Base-by-base conservation (phyloP, 2,888 invertebrate genomes). In the Isotomurus palustris region DNA sequence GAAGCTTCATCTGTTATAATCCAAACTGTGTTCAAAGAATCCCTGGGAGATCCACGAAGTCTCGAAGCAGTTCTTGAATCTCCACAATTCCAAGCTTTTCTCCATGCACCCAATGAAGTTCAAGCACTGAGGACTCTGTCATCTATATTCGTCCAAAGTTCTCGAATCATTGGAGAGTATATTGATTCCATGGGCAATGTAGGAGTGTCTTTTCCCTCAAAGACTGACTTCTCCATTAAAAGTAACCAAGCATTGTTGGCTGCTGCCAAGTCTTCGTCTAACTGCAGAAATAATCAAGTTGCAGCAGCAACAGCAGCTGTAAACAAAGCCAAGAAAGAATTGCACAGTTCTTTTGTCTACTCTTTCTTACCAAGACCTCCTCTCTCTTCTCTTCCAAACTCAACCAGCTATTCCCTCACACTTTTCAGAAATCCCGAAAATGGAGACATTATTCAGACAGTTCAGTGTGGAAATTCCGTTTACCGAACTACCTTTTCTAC, bases 71-170 rank as follows among this genome's bases (percentile, higher is more conserved):
- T 58, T 12, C 21, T 44, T 5, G 21, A 24, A 25, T 45, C 27
- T 38, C 58, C 43, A 2, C 19, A 53, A 10, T 64, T 64, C 25
- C 50, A 49, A 12, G 38, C 58, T 24, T 64, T 64, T 32, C 38
- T 60, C 19, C 29, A 58, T 17, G 56, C 64, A 2, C 14, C 41
- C n/a, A 61, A 61, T 56, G 64, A 64, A 55, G 47, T 64, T 27
- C 57, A 60, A 22, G 51, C 61, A 14, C 45, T 64, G 32, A 56
- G 56, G 28, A 55, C 52, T 25, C 36, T 54, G 22, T 35, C 44
- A 1, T 14, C 12, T 14, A 25, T 64, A 2, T 43, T 56, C 25
- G 41, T 14, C 3, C 32, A n/a, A n/a, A 28, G 55, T 12, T 45
- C 41, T 28, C 40, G 38, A 24, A 35, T 38, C n/a, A 44, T 62